These are phyloP conservation scores for Dreissena polymorpha DNA, from an alignment of 1,140 invertebrate genomes.

Conservation along the genomic window DNA sequence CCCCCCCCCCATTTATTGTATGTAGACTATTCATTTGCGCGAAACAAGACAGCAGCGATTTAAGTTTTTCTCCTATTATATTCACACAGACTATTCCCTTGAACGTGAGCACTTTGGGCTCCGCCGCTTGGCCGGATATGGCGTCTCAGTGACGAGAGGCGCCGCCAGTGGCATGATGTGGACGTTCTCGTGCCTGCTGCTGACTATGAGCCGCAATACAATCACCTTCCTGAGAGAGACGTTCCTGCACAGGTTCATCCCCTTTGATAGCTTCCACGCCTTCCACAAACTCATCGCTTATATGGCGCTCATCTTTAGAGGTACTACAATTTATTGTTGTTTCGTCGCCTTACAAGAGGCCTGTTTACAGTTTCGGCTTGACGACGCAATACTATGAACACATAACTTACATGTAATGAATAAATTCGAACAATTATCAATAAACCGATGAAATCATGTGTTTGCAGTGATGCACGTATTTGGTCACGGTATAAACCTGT, in stretches of 20 bases:
- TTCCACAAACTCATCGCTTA: conserved; percentile 99
- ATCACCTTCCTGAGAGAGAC: conserved; percentile 98
- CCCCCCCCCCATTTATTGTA: no score
- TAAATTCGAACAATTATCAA: no score
- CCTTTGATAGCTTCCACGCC: conserved; percentile 97
- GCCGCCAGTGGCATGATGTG: conserved; percentile 98
- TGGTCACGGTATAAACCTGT: conserved; percentile 99
- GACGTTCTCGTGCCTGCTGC: conserved; percentile 94
- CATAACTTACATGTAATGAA: no score
- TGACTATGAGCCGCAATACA: conserved; percentile 98
- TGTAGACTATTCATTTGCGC: no score
- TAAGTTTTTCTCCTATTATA: no score
- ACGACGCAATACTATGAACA: no score
- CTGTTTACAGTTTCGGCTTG: no score
- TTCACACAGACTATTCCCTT: conserved; percentile 69
- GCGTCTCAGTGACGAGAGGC: conserved; percentile 98
- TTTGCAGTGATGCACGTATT: conserved; percentile 89
- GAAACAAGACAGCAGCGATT: no score
- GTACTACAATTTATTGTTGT: conserved; percentile 61
- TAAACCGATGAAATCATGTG: no score
- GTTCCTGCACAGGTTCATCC: conserved; percentile 98
- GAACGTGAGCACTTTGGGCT: conserved; percentile 97
- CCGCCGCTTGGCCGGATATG: conserved; percentile 98
- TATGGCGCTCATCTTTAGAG: conserved; percentile 93
- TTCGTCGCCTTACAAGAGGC: no score